These are phyloP conservation scores for Meiosimyza decipiens DNA, from an alignment of 2,888 invertebrate genomes.

Conservation along the genomic window DNA sequence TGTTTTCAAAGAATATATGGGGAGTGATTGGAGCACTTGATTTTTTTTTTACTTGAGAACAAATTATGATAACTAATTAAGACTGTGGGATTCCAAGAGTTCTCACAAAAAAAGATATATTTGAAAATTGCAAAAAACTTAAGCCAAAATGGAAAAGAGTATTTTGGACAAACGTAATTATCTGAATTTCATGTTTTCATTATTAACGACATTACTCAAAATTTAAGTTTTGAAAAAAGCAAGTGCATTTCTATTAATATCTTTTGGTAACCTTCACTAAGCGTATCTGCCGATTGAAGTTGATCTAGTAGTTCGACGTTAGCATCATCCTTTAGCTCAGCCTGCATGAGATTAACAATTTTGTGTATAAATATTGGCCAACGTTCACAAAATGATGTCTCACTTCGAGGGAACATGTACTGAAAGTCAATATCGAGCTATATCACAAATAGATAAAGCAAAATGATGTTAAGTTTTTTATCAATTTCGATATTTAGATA, in stretches of 20 bases:
- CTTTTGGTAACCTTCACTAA: conserved; percentile 29
- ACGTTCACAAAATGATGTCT: conserved; percentile 24
- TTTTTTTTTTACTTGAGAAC: no score
- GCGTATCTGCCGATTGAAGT: not conserved
- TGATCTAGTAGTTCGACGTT: conserved; percentile 29
- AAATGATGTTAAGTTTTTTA: not conserved
- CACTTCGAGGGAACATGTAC: conserved; percentile 28
- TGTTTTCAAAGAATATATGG: not conserved
- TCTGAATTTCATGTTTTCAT: no score
- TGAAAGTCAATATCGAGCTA: conserved; percentile 34
- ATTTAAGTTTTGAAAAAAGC: no score
- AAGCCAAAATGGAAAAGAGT: no score
- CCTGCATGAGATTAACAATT: conserved; percentile 31
- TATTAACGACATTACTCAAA: no score
- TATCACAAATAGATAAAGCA: not conserved
- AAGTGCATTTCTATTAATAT: no score
- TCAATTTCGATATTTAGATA: not conserved
- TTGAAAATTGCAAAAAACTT: no score
- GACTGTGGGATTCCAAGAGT: no score
- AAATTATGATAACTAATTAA: no score
- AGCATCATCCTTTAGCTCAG: conserved; percentile 34
- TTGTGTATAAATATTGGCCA: conserved; percentile 34
- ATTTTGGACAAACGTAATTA: no score
- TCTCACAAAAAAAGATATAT: no score
- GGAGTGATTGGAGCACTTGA: not conserved